Base-by-base conservation (phyloP, 2,888 invertebrate genomes). In the Galeruca laticollis region DNA sequence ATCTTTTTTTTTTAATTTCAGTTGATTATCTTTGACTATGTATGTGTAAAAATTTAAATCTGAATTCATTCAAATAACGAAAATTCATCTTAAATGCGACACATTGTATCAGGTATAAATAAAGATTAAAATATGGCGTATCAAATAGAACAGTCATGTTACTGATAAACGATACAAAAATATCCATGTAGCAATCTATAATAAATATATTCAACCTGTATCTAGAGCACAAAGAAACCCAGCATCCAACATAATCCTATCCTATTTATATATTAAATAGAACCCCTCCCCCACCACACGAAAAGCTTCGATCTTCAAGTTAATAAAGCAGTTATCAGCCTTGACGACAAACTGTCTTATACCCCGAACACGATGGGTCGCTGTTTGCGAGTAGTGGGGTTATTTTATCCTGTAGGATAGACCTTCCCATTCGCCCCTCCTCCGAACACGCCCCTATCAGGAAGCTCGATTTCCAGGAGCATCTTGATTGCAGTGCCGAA, bases 391-490 rank as follows among this genome's bases (percentile, higher is more conserved):
- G 77, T 66, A 78, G 81, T 80, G 85, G 87, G 87, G 87, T 85
- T 26, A 26, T 86, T 86, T 86, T 81, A 76, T 81, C 84, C 82
- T 84, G 81, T 81, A 86, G 87, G 89, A 88, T 88, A 87, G 88
- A 87, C 88, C 89, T 88, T 88, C 89, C 86, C 87, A 87, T 87
- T 87, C 87, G 88, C 88, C 89, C 88, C 88, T 87, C 87, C 81
- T 79, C 75, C 43, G 68, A 78, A 79, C 82, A 82, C 84, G 82
- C 83, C 84, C 82, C 87, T 75, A 86, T 84, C 84, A 83, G 76
- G 76, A 77, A 78, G 78, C 86, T 78, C 79, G 73, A 77, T 76
- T 77, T 79, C 79, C 80, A 77, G 80, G 79, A 79, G 78, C 81
- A 81, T 82, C 82, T 79, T 74, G 77, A 77, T 75, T 72, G 69